Percentiles rank a stretch among this genome's conserved stretches.
Conservation (phyloP, 2,888 invertebrate genomes). For the Pristionchus exspectatus region DNA sequence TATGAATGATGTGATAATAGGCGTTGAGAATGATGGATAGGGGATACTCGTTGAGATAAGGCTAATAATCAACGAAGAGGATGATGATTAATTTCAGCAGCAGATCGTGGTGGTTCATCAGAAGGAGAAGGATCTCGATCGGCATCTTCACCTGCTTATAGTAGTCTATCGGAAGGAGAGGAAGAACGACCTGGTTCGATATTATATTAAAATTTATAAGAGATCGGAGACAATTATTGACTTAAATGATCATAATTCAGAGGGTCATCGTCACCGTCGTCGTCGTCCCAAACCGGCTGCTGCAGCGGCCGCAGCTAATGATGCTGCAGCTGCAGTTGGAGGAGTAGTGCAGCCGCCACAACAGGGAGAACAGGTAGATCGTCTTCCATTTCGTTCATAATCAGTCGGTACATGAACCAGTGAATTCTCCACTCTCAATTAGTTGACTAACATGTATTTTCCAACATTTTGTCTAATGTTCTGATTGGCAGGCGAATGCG, state of each 20-base stretch:
- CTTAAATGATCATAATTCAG: not conserved
- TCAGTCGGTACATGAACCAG: too few species aligned
- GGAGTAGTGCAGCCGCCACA: not conserved
- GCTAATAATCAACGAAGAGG: not conserved
- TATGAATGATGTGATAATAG: not conserved
- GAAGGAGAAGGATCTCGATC: not conserved
- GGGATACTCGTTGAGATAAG: not conserved
- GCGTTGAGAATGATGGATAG: not conserved
- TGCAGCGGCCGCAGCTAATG: not conserved
- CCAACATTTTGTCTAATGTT: not conserved
- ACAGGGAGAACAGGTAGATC: not conserved
- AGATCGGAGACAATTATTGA: not conserved
- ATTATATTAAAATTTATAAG: not conserved
- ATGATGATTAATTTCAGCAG: not conserved
- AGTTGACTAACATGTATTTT: not conserved
- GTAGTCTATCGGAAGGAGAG: slow-evolving; percentile 11
- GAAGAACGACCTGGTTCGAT: not conserved
- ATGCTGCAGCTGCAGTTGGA: slow-evolving; percentile 2
- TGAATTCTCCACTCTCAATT: not conserved
- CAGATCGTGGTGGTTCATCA: not conserved
- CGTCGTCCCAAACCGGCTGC: not conserved
- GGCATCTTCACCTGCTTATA: slow-evolving; percentile 1
- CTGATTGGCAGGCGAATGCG: not conserved
- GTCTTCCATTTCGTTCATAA: not conserved
- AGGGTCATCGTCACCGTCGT: not conserved